Conservation (phyloP, 2,113 vertebrate genomes). For the Aspiorhynchus laticeps region DNA sequence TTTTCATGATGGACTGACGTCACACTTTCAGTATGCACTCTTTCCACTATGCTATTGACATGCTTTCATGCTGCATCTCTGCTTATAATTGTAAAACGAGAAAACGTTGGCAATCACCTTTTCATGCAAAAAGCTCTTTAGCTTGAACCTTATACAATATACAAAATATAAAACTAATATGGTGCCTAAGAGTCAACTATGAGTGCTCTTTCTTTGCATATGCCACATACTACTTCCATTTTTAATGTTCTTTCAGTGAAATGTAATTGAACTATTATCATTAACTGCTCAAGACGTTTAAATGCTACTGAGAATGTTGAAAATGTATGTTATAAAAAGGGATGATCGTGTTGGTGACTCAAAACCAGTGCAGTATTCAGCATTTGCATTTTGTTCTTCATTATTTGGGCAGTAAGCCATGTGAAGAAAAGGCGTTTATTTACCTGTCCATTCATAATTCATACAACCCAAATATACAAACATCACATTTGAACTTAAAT, state of each 20-base stretch:
- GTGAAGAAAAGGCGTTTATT: background rate
- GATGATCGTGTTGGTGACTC: background rate
- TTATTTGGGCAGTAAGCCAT: background rate
- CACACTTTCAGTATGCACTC: background rate
- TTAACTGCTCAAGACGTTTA: background rate
- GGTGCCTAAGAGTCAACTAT: background rate
- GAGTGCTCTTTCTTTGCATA: background rate
- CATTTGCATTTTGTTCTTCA: background rate
- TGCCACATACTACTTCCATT: background rate
- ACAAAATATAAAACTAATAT: background rate
- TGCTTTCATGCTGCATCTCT: background rate
- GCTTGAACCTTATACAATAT: slow-evolving; percentile 10
- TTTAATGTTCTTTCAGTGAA: background rate
- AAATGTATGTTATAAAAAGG: slow-evolving; percentile 9
- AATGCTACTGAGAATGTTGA: background rate
- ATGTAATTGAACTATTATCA: background rate
- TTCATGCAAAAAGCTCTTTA: background rate
- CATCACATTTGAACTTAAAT: background rate
- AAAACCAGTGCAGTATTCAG: slow-evolving; percentile 8
- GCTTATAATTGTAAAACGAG: background rate
- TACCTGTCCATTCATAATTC: slow-evolving; percentile 49
- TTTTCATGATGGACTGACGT: background rate
- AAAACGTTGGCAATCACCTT: background rate
- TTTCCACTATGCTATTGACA: background rate
- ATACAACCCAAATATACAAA: background rate